Conservation (phyloP, 2,797 vertebrate genomes). For the Esox lucius region DNA sequence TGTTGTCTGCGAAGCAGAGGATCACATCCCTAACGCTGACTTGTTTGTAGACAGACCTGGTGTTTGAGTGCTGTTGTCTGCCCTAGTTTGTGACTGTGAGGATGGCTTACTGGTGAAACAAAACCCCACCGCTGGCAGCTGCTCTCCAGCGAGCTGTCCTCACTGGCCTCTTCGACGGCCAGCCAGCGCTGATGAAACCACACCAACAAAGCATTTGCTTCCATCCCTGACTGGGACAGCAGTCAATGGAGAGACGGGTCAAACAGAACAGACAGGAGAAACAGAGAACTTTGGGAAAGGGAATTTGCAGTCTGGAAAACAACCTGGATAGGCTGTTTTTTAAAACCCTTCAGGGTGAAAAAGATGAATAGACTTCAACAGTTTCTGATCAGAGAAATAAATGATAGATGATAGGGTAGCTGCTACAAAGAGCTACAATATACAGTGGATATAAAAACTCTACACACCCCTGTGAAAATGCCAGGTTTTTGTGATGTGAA, state of each 20-base stretch:
- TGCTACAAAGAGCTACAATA: too few relatives aligned
- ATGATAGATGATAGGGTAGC: too few relatives aligned
- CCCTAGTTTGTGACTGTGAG: slow-evolving; percentile 20
- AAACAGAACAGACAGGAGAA: not conserved
- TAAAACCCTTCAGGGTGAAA: too few relatives aligned
- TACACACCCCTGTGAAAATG: too few relatives aligned
- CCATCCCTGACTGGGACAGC: slow-evolving; percentile 35
- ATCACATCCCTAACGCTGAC: too few relatives aligned
- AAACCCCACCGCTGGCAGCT: slow-evolving; percentile 15
- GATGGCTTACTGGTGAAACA: slow-evolving; percentile 22
- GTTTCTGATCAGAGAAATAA: too few relatives aligned
- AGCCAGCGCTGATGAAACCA: slow-evolving; percentile 30
- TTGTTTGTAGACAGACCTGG: not conserved
- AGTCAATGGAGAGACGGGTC: slow-evolving; percentile 31
- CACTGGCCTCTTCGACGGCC: slow-evolving; percentile 26
- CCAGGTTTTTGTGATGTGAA: too few relatives aligned
- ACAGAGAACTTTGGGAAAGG: not conserved
- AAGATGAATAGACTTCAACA: too few relatives aligned
- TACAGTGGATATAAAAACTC: too few relatives aligned
- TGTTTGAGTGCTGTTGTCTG: slow-evolving; percentile 1
- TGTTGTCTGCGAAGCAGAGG: too few relatives aligned
- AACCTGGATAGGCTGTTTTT: slow-evolving; percentile 4
- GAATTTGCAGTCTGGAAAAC: slow-evolving; percentile 5
- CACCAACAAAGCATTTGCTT: slow-evolving; percentile 58
- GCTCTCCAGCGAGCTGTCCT: slow-evolving; percentile 25